A percentile compares a stretch with the other conserved stretches of the same genome.
These are phyloP conservation scores for Hedychridium roseum DNA, from an alignment of 2,888 invertebrate species.

Conservation along the genomic window DNA sequence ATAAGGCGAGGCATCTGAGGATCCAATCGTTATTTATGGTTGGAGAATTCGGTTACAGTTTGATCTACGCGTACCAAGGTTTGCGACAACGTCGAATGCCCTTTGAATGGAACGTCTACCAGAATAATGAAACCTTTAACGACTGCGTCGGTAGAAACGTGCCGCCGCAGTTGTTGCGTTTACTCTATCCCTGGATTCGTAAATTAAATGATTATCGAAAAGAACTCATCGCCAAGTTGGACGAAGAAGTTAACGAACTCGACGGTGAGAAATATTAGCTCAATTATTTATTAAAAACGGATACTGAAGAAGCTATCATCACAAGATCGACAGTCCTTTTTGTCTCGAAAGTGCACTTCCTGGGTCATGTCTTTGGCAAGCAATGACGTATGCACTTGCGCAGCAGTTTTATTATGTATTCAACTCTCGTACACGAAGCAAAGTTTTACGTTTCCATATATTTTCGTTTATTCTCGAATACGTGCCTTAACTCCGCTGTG, in stretches of 20 bases:
- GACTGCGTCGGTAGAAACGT: constrained; percentile 54
- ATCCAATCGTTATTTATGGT: constrained; percentile 47
- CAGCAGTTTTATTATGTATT: too few relatives aligned
- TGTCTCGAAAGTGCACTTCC: too few relatives aligned
- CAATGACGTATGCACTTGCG: too few relatives aligned
- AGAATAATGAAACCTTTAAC: constrained; percentile 51
- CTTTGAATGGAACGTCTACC: constrained; percentile 44
- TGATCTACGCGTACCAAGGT: constrained; percentile 50
- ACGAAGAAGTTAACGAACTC: constrained; percentile 50
- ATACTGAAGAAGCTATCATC: too few relatives aligned
- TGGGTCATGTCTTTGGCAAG: too few relatives aligned
- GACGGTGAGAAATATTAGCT: constrained; percentile 34
- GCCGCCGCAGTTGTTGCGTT: constrained; percentile 31
- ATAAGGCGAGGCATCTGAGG: constrained; percentile 43
- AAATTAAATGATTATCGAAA: constrained; percentile 36
- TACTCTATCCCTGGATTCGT: constrained; percentile 49
- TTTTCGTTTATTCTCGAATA: too few relatives aligned
- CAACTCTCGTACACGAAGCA: too few relatives aligned
- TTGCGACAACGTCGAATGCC: constrained; percentile 28
- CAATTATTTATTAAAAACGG: too few relatives aligned
- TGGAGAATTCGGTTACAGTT: constrained; percentile 50
- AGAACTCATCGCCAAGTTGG: constrained; percentile 38
- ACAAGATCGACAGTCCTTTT: too few relatives aligned
- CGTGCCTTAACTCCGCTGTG: too few relatives aligned
- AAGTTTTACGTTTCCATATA: too few relatives aligned